Evolutionary conservation across 2,113 vertebrate species (phyloP).

Genomic region (Dasyornis broadbenti): DNA sequence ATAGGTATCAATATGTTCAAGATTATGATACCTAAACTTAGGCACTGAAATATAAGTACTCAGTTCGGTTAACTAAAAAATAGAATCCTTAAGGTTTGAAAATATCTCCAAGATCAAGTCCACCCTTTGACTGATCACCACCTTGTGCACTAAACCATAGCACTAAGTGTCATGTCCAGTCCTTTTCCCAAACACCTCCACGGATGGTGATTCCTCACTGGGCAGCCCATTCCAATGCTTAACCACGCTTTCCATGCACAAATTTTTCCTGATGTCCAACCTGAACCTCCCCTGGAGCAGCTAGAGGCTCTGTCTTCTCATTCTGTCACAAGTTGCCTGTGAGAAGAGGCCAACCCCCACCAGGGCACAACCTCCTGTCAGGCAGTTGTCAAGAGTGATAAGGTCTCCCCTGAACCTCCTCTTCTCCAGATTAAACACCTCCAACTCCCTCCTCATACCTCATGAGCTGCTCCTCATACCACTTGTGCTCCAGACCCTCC

Average conservation of each 20-base stretch:
- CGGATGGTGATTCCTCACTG: background rate
- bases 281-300: background rate
- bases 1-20: background rate
- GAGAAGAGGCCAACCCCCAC: background rate
- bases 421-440: background rate
- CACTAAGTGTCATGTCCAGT: too few relatives aligned
- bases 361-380: background rate
- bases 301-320: background rate
- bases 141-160: background rate
- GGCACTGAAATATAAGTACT: background rate
- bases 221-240: background rate
- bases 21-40: background rate
- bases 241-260: background rate
- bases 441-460: background rate
- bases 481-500: background rate
- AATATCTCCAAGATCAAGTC: background rate
- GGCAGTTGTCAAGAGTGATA: background rate
- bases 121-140: accelerated
- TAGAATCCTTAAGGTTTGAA: background rate
- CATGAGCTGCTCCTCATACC: background rate
- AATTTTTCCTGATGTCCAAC: background rate
- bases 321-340: background rate
- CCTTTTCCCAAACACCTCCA: background rate
- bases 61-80: background rate
- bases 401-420: background rate